Evolutionary conservation across 2,113 vertebrate species (phyloP).

Genomic region (Oxyura jamaicensis): DNA sequence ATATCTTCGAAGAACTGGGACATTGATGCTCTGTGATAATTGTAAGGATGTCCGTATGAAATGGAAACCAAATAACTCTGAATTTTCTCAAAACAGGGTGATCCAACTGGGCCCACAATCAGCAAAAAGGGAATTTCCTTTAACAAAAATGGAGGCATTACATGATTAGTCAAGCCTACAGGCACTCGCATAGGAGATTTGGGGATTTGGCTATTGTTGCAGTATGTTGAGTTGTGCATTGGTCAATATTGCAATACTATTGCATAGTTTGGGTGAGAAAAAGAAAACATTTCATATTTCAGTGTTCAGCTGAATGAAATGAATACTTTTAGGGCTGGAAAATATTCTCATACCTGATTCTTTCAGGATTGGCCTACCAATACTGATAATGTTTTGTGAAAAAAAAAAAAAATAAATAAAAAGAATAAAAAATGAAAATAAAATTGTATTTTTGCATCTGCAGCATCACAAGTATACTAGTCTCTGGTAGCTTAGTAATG

Average conservation of each 20-base stretch:
- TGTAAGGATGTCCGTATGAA: background rate
- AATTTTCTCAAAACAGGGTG: background rate
- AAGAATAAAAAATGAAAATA: no score
- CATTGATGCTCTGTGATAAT: background rate
- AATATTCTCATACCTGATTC: background rate
- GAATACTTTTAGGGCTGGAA: background rate
- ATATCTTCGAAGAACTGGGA: background rate
- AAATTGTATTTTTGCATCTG: background rate
- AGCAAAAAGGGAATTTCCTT: slow-evolving; percentile 1
- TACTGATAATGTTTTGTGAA: background rate
- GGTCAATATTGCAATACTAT: background rate
- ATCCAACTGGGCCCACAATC: background rate
- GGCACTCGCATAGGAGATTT: background rate
- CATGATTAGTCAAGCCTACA: background rate
- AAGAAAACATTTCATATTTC: background rate
- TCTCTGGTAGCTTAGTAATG: background rate
- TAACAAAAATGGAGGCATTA: background rate
- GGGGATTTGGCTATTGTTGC: background rate
- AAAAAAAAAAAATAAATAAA: background rate
- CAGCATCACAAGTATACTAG: background rate
- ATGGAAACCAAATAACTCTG: background rate
- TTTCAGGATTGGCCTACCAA: background rate
- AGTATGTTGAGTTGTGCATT: fast-evolving
- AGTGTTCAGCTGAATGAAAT: background rate
- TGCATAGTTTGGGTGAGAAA: background rate